These are phyloP conservation scores for Drosophila obscura DNA, from an alignment of 1,140 invertebrate genomes.

Conservation along the genomic window DNA sequence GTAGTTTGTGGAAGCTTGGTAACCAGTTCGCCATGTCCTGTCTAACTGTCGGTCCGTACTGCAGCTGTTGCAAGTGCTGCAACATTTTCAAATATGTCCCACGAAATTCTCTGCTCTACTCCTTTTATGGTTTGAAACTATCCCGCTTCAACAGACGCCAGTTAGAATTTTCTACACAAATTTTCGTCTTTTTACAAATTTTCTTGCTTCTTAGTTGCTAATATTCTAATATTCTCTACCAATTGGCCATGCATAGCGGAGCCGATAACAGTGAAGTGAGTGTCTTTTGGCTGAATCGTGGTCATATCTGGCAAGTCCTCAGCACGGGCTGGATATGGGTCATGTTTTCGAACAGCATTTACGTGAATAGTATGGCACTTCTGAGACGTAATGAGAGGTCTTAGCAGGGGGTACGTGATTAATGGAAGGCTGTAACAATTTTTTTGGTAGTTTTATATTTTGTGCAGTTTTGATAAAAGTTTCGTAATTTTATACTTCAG, in stretches of 20 bases:
- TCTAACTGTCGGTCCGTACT: constrained; percentile 37
- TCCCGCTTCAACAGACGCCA: too few relatives aligned
- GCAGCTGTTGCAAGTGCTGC: constrained; percentile 45
- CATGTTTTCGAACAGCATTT: constrained; percentile 57
- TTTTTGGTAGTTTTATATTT: not conserved
- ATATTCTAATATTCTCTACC: constrained; percentile 40
- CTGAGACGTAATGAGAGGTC: not conserved
- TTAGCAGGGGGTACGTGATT: constrained; percentile 9
- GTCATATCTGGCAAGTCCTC: constrained; percentile 30
- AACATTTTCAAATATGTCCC: constrained; percentile 45
- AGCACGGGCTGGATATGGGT: constrained; percentile 30
- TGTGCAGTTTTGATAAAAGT: not conserved
- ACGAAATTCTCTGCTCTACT: constrained; percentile 13
- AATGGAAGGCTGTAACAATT: not conserved
- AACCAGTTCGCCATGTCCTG: constrained; percentile 60
- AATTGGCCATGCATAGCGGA: not conserved
- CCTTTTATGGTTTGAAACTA: constrained; percentile 21
- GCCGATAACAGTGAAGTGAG: constrained; percentile 2
- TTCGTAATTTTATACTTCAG: not conserved
- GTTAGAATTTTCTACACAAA: not conserved
- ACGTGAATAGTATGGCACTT: constrained; percentile 25
- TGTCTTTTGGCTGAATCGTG: constrained; percentile 30
- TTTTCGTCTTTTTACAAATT: not conserved
- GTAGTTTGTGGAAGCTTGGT: constrained; percentile 28
- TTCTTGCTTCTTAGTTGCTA: constrained; percentile 32